Base-by-base conservation (phyloP, 2,888 invertebrate genomes). In the Acrocyrtus sp. region DNA sequence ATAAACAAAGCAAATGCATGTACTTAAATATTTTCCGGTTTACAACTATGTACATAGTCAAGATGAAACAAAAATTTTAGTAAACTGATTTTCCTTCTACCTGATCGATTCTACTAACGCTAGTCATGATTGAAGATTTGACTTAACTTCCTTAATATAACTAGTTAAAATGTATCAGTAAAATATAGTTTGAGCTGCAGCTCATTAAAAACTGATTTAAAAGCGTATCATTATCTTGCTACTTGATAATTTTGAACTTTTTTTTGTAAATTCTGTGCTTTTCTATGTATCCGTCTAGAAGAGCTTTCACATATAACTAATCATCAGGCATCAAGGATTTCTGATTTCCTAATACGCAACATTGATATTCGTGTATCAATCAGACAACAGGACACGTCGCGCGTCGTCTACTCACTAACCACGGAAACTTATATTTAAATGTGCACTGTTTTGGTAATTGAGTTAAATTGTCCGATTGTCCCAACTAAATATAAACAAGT, bases 61-160 rank as follows among this genome's bases (percentile, higher is more conserved):
- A 15, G 12, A 12, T 56, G 19, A 5, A 21, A 22, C 12, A 5
- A 60, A 19, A 34, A 5, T 6, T 39, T 19, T 27, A 54, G 4
- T 57, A 26, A 3, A 21, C 8, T 58, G 21, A 22, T 3, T 19
- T 34, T n/a, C 34, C 6, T 54, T 17, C 27, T 72, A 94, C 87
- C 74, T 91, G 90, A 84, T 94, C 94, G 82, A 94, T 82, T 77
- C 85, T 74, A 81, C 87, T 87, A 17, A 85, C 83, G 22, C 84
- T 81, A 83, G 65, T 41, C 68, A 65, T 67, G n/a, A 58, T 63
- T 56, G 45, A 41, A 6, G 41, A 41, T 19, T 47, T 45, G 17
- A 45, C 15, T 45, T 6, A 45, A 45, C 45, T 45, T 45, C n/a
- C 34, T 34, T 34, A 34, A 34, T 34, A 12, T 34, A 34, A 34